Evolutionary conservation across 2,113 vertebrate species (phyloP), one percentile per base, ranked within the genome.

Genomic region (Chaetorhynchus papuensis): DNA sequence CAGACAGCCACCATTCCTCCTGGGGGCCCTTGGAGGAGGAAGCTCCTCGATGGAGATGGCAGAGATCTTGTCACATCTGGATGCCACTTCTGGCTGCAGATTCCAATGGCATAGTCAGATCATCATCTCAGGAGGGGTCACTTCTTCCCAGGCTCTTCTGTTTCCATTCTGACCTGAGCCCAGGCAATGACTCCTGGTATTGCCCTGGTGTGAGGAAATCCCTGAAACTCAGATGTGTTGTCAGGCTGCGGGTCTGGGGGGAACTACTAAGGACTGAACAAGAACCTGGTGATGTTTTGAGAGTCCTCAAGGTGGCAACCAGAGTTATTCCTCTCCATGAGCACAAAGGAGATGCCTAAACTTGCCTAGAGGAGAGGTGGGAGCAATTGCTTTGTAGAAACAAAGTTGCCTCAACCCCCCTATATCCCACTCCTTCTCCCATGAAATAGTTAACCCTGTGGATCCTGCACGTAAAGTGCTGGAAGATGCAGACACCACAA

Each of bases 371-470:
- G 53, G 11, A 81, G 49, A 7, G 11, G 23, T 39, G n/a, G 37
- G 64, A 83, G 15, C 22, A 71, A 69, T 11, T 60, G 23, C 24
- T 71, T 45, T 57, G 22, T 15, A 60, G 52, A 78, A 90, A 83
- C 47, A 59, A 87, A 2, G 5, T 44, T 39, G 10, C 27, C 6
- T 59, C 20, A 31, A 11, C 1, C 10, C 4, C 4, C 1, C 9
- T 15, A 6, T 14, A 57, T 56, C 37, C 26, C 42, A 50, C 21
- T 39, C 33, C 26, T 87, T 60, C 56, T 85, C 28, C 35, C 5
- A 7, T 13, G 26, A 45, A 85, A 83, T 21, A 45, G n/a, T 28
- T 76, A 49, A 24, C 41, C 21, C 13, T 4, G 6, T 33, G n/a
- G 35, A 76, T 72, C 15, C 70, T 56, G 30, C 23, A 28, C 11